A percentile compares a stretch with the other conserved stretches of the same genome.
These are phyloP conservation scores for Hypotaenidia philippensis DNA, from an alignment of 2,797 vertebrate genomes.

Conservation along the genomic window DNA sequence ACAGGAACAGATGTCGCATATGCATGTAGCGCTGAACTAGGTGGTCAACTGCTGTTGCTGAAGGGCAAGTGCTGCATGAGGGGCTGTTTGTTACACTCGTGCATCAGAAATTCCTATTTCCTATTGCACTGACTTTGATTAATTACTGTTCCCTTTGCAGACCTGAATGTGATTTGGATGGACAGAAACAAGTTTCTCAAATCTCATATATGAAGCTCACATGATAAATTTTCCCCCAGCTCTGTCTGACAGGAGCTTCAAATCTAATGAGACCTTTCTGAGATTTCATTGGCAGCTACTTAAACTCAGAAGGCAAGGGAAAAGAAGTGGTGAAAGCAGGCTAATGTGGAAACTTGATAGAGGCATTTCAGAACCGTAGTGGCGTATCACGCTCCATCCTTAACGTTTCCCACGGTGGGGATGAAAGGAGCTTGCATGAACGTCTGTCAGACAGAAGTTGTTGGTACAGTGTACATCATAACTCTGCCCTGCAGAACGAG, in stretches of 20 bases:
- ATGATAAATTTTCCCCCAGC: slow-evolving; percentile 5
- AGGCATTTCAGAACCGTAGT: neutral
- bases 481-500: neutral
- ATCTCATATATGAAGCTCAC: neutral
- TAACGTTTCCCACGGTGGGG: neutral
- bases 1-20: slow-evolving; percentile 31
- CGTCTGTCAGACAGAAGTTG: neutral
- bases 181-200: slow-evolving; percentile 17
- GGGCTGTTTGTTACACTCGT: neutral
- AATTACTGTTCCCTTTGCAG: neutral
- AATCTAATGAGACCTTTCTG: slow-evolving; percentile 12
- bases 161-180: neutral
- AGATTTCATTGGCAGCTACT: slow-evolving; percentile 28
- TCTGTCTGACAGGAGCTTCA: slow-evolving; percentile 19
- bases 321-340: slow-evolving; percentile 34
- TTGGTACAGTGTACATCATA: neutral
- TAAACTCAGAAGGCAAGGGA: slow-evolving; percentile 18
- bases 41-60: neutral
- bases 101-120: slow-evolving; percentile 27
- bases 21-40: neutral
- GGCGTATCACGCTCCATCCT: neutral
- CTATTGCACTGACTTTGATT: slow-evolving; percentile 4
- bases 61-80: neutral
- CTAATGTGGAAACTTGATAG: slow-evolving; percentile 7
- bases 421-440: neutral